phyloP scores from a whole-genome alignment of 2,888 invertebrate species.

The Miltochrista miniata region DNA sequence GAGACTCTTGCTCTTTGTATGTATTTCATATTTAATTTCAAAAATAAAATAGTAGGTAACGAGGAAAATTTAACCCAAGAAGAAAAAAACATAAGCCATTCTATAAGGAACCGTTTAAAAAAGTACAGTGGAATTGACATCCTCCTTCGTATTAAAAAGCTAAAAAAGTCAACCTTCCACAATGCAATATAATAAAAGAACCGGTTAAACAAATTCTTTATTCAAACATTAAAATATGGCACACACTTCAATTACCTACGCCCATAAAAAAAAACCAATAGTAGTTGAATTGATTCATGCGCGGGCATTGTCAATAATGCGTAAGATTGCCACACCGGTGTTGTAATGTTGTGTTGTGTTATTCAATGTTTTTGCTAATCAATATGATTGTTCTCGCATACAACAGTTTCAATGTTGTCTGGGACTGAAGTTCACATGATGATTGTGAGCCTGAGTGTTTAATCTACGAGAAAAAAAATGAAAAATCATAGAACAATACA shows the following conservation, averaged over 20 bases:
- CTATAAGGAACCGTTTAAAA: too few species aligned
- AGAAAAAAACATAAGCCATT: too few species aligned
- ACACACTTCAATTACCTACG: slow-evolving; percentile 5
- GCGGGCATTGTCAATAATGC: slow-evolving; percentile 4
- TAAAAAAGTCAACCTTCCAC: slow-evolving; percentile 7
- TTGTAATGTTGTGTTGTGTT: slow-evolving; percentile 5
- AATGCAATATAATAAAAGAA: not conserved
- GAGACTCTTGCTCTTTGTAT: too few species aligned
- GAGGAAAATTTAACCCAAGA: too few species aligned
- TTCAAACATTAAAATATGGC: slow-evolving; percentile 8
- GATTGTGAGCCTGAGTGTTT: too few species aligned
- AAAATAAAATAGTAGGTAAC: too few species aligned
- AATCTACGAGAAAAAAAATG: too few species aligned
- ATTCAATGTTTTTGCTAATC: slow-evolving; percentile 9
- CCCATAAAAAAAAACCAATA: slow-evolving; percentile 10
- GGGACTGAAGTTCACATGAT: too few species aligned
- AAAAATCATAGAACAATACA: too few species aligned
- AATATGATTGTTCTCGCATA: not conserved
- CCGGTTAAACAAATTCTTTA: slow-evolving; percentile 1
- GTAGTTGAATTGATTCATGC: slow-evolving; percentile 3
- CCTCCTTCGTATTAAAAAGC: too few species aligned
- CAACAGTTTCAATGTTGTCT: not conserved
- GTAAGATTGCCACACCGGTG: slow-evolving; percentile 8
- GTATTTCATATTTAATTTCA: too few species aligned
- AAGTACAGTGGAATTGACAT: too few species aligned